Base-by-base conservation (phyloP, 1,140 invertebrate species). In the Parapsyche elsis region DNA sequence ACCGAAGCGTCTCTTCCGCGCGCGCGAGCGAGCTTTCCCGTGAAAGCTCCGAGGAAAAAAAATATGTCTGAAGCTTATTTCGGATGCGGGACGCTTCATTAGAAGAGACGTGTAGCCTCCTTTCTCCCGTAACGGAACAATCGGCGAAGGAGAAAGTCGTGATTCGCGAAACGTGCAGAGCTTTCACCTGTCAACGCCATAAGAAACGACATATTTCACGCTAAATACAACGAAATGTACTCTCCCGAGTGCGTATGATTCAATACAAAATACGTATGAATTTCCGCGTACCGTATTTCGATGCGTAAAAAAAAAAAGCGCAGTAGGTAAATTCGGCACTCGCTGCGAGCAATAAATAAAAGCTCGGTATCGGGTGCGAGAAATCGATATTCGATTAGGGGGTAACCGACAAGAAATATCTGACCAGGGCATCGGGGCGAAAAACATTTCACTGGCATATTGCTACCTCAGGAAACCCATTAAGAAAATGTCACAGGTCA, bases 381-480 rank as follows among this genome's bases (percentile, higher is more conserved):
- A 71, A 71, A 71, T 71, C 67, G 30, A 71, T 71, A 71, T 71
- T 71, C 67, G 45, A 74, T 74, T 74, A 74, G 30, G 23, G 45
- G 19, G 4, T 38, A 74, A 45, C 26, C 71, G 26, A 45, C 38
- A 74, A 74, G 38, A 49, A 74, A 74, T 74, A 74, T 71, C 30
- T 71, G 67, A 71, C 57, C 57, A 23, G 24, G 30, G 67, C 24
- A 38, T 38, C 67, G 24, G 67, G 16, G 67, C 24, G 30, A 30
- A 71, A 44, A 71, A 71, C 67, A 71, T 71, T 38, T 24, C 30
- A 10, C 67, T 44, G 30, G 30, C 24, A 71, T 71, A 71, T 71
- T 71, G 67, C 49, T 67, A 21, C 24, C 57, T 9, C 67, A 23
- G 30, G 30, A 71, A 38, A 44, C 24, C 67, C 67, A 38, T 71